Base-by-base conservation (phyloP, 2,888 invertebrate genomes). In the Tetheella fluctuosa region DNA sequence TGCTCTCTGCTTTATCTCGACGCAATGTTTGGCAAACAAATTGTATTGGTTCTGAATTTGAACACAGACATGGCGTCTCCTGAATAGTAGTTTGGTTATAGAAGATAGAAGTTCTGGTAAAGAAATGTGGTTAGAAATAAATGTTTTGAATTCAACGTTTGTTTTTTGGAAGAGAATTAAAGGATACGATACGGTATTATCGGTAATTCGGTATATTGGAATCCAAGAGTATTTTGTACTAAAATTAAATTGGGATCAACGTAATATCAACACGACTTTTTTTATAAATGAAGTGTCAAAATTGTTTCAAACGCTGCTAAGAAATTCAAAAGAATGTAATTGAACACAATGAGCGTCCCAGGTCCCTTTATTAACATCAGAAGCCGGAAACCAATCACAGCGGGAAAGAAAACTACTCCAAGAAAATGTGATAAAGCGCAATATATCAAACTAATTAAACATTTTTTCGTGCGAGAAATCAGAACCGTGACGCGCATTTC, bases 391-490 rank as follows among this genome's bases (percentile, higher is more conserved):
- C 20, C 48, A 17, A 48, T 48, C 48, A 48, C 48, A 48, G 17
- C 13, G 8, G 7, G 6, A 39, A 48, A 48, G 42, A 20, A 48
- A 48, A 48, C 20, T 10, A 48, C 42, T 6, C 1, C 2, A 39
- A 5, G 17, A 48, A 48, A 48, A 8, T 17, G 17, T 17, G 20
- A 48, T 6, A 48, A 48, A 17, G 17, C 42, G 48, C 20, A 48
- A 48, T 48, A 48, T 20, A 20, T 48, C 48, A 17, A 48, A 48
- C 2, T 20, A 48, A 48, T 48, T 20, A 48, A 8, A 48, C 48
- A 20, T 48, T 48, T 20, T 34, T 48, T 20, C 48, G 3, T 48
- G 42, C 42, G 42, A n/a, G 48, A 48, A 48, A 48, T 48, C 48
- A 48, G 48, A 48, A 10, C 48, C 3, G 20, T 48, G 20, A 20